Base-by-base conservation (phyloP, 2,888 invertebrate genomes). In the Diplolepis rosae region DNA sequence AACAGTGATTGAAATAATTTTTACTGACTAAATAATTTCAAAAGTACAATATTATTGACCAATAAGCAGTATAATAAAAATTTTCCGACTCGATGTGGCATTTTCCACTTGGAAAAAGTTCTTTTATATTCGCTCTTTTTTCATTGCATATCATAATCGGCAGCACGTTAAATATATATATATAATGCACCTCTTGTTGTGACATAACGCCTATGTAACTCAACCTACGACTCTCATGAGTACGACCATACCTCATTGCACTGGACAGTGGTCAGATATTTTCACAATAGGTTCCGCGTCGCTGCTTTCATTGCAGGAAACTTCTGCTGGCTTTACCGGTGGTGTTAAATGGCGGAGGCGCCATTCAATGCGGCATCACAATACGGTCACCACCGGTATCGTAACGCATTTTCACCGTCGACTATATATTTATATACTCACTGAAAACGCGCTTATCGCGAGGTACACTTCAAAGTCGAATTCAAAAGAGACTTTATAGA, bases 221-320 rank as follows among this genome's bases (percentile, higher is more conserved):
- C 22, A 69, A 73, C 65, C 76, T 65, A 76, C 72, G 71, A 72
- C 71, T 76, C 67, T 73, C 70, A 72, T 61, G 75, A 74, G 56
- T 65, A 74, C 70, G 66, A 77, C 73, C 74, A 83, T 85, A 83
- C 80, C 83, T 85, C 85, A 85, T 85, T 85, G 85, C 87, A 81
- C 80, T 78, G 85, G 84, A 85, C 85, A 84, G 84, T 84, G 85
- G 85, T 85, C 85, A 85, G 86, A 87, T 87, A 86, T 87, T 88
- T 87, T 84, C 83, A 87, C 86, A 87, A 87, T 87, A 84, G 87
- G 82, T 84, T 83, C 78, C 81, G 81, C 79, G 76, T 75, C 76
- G 80, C 84, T 83, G 85, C 85, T 85, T 86, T 85, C 85, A 86
- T 84, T 81, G 83, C 82, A 81, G 83, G 83, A 85, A 87, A 87